Evolutionary conservation across 2,888 invertebrate genomes (phyloP), one percentile per base, ranked within the genome.

Genomic region (Metopia argyrocephala): DNA sequence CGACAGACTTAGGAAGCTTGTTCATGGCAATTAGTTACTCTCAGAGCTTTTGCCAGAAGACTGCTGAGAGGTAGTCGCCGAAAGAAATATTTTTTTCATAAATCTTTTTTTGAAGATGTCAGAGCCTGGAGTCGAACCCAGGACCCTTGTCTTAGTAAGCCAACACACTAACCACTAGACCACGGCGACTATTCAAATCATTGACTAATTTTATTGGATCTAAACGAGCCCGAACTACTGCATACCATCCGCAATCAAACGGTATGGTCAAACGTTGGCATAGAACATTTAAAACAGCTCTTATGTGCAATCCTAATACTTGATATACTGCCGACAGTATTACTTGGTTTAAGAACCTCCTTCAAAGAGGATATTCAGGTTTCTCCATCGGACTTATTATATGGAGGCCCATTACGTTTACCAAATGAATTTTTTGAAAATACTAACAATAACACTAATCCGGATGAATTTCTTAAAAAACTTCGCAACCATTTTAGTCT

Each of bases 261-360:
- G 76, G 75, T 3, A 25, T 76, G 6, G 75, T 84, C 12, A 81
- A 76, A n/a, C 59, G 82, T 21, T 79, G 71, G 64, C 79, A 84
- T 31, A 71, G 73, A 7, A 21, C 76, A 3, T 57, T 82, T 2
- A 83, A 81, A 65, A 66, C 81, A 38, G 62, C 83, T 6, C 66
- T 79, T 15, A 76, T 68, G 23, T 82, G 82, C 21, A 28, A 82
- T 5, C 54, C 25, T 25, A 25, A 54, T 7, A 18, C 54, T 23
- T 54, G 50, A 50, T 5, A 50, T 65, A 28, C 25, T 48, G 28
- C n/a, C 50, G n/a, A 50, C 65, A 31, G 65, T 66, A 6, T 15
- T 54, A 20, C 57, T 57, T 57, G 57, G 57, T n/a, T 18, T 57
- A 6, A 28, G 57, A 46, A 28, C 56, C 20, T 45, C 69, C 5